Percentiles rank a stretch among this genome's conserved stretches.
Evolutionary conservation across 2,113 vertebrate genomes (phyloP).

Genomic region (Myodes glareolus): DNA sequence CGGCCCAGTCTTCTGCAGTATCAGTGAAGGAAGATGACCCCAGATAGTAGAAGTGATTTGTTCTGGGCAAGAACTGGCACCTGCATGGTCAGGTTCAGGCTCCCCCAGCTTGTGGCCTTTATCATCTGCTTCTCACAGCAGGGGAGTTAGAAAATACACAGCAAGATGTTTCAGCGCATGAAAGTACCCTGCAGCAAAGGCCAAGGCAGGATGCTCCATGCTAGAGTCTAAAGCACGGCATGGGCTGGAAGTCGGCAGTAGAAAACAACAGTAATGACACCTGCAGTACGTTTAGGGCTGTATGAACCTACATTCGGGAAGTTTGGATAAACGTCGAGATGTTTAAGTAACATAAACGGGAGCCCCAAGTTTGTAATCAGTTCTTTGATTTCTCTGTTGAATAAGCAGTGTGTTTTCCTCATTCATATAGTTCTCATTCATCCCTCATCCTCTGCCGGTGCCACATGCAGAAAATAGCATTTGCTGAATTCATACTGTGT

Average conservation of each 20-base stretch:
- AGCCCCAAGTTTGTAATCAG: neutral
- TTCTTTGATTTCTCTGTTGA: neutral
- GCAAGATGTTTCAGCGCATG: neutral
- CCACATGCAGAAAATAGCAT: neutral
- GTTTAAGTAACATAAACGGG: neutral
- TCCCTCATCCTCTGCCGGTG: neutral
- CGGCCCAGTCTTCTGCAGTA: neutral
- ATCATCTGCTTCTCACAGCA: neutral
- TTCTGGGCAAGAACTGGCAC: neutral
- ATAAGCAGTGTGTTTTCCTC: neutral
- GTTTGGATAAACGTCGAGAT: neutral
- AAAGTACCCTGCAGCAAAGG: neutral
- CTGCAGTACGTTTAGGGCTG: neutral
- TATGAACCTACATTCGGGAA: neutral
- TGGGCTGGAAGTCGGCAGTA: neutral
- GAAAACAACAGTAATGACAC: neutral
- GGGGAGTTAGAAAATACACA: neutral
- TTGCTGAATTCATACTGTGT: slow-evolving; percentile 32
- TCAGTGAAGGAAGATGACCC: neutral
- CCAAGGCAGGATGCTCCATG: neutral
- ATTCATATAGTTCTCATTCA: neutral
- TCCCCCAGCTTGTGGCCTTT: neutral
- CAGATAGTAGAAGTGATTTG: neutral
- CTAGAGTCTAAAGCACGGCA: neutral
- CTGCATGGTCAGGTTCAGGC: neutral